Evolutionary conservation across 2,113 vertebrate genomes (phyloP).

Genomic region (Etheostoma spectabile): DNA sequence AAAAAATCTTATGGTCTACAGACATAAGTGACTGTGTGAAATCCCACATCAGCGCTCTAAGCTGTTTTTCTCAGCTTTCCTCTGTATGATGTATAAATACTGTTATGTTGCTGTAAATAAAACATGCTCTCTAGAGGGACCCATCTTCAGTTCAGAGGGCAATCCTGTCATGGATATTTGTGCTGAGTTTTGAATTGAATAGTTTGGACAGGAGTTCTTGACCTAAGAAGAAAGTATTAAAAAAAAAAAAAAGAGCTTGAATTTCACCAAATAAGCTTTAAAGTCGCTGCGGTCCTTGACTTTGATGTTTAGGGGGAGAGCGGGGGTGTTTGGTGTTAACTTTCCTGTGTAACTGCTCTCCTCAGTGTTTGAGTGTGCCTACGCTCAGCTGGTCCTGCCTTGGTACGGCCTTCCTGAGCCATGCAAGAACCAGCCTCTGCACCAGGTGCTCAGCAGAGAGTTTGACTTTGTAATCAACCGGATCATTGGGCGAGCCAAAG

Average conservation of each 20-base stretch:
- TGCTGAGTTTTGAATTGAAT: conserved; percentile 12
- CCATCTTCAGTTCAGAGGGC: conserved; percentile 24
- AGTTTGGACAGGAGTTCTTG: conserved; percentile 3
- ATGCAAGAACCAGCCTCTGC: conserved; percentile 74
- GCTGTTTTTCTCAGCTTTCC: neutral
- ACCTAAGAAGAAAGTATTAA: neutral
- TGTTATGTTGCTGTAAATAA: conserved; percentile 18
- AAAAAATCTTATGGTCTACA: neutral
- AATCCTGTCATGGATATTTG: conserved; percentile 2
- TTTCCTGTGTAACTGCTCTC: conserved; percentile 31
- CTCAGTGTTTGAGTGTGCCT: conserved; percentile 83
- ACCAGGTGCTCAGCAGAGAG: conserved; percentile 76
- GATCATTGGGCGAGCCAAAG: conserved; percentile 67
- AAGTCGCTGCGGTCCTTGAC: neutral
- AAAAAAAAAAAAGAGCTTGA: neutral
- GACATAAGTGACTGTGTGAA: neutral
- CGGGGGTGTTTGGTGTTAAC: conserved; percentile 14
- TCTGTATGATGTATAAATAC: neutral
- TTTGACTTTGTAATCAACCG: conserved; percentile 74
- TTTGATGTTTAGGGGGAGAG: conserved; percentile 27
- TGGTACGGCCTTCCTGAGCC: conserved; percentile 78
- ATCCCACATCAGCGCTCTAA: neutral
- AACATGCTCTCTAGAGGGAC: neutral
- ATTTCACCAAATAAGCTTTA: neutral
- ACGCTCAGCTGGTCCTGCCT: conserved; percentile 77